Evolutionary conservation across 92 coral and sea anemone genomes (phyloP), one percentile per base, ranked within the genome.

Genomic region (Actinostola sp.): DNA sequence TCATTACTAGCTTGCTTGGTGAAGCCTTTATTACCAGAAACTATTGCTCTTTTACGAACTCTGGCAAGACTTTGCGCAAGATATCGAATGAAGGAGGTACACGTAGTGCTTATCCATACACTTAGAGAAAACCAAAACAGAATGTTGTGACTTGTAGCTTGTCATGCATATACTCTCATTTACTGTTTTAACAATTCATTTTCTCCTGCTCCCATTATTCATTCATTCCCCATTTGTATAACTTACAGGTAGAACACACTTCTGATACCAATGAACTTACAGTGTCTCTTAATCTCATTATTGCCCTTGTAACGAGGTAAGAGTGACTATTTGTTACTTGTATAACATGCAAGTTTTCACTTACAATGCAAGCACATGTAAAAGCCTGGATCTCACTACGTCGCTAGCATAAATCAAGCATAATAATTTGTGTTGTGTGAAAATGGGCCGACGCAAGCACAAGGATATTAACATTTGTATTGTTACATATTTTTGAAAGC

Each of bases 1-100:
- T 93, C 98, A 17, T 77, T 95, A 30, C 75, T 95, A 0, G 97
- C 89, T 20, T 92, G 95, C 61, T 71, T 95, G 43, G 98, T 88
- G 66, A 95, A 95, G 26, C 98, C 98, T 0, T 62, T 95, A 10
- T 76, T 84, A 23, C 86, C 98, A 5, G 98, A 91, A 35, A 67
- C 91, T 27, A 86, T 94, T 2, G 85, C 93, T 25, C 65, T 85
- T 21, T 74, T 95, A 19, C 95, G 98, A 28, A 86, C 90, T 27
- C 78, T 95, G 19, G 97, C 98, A 23, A 84, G 98, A 54, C 84
- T 79, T 13, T 95, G 96, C 54, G 88, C 97, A 24, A 73, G 80
- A 48, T 81, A 83, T 31, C 75, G 97, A 57, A 91, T 89, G 12
- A 74, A 83, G 19, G 66, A 92, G 94, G 98, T 88, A 72, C 39